Evolutionary conservation across 2,888 invertebrate genomes (phyloP), one percentile per base, ranked within the genome.

Genomic region (Troides helena): DNA sequence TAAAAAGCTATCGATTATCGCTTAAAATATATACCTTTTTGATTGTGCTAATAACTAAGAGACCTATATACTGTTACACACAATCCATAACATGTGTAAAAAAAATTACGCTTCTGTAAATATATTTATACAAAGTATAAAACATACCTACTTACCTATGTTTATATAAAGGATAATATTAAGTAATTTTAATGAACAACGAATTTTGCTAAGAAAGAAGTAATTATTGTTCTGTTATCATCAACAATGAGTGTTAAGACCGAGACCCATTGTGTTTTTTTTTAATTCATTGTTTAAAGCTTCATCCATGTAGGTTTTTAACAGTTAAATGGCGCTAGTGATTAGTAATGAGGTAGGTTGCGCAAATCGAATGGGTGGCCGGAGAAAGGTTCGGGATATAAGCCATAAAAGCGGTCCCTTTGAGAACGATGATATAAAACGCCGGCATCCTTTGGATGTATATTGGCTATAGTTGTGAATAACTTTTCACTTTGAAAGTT

Each of bases 341-440:
- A 88, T 89, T 86, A 85, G 81, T 77, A 72, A 77, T 74, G 74
- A 76, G 77, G 75, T 80, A 79, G 71, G 79, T 84, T 88, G 85
- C 83, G 87, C 86, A 88, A 87, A 88, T 81, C 76, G 77, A 72
- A 72, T 78, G 85, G 85, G 79, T 87, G 85, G 86, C 78, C 81
- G 77, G 81, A 78, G 81, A 85, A 87, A 85, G 82, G 77, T 77
- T 74, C 74, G 73, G 74, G 73, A 72, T 71, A 68, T 76, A 77
- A 73, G 73, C 80, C 82, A 86, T 87, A 89, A 87, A 76, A 79
- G 89, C 89, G 90, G 74, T 65, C 74, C 80, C 85, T 88, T 86
- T 74, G 76, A 70, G 77, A 78, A 75, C 73, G 69, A 79, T 85
- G 82, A 89, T 90, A 90, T 91, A 83, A 90, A 78, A 89, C 83